These are phyloP conservation scores for Exephanes ischioxanthus DNA, from an alignment of 2,888 invertebrate genomes.

Conservation along the genomic window DNA sequence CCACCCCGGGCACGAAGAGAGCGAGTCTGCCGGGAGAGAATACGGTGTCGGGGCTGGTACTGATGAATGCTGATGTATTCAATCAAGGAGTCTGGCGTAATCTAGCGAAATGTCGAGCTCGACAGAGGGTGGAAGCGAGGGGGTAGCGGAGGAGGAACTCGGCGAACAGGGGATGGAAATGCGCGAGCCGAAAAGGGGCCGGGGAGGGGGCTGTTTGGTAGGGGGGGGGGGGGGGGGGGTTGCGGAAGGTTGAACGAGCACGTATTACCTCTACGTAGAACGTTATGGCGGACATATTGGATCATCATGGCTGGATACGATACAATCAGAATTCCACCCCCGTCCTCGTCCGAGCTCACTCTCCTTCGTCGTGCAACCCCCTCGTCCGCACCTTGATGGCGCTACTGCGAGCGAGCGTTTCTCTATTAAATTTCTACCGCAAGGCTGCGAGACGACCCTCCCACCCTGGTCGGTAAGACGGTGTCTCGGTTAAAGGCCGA, in stretches of 20 bases:
- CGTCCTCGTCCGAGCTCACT: slow-evolving; percentile 65
- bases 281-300: slow-evolving; percentile 79
- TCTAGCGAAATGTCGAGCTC: slow-evolving; percentile 77
- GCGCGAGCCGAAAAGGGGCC: slow-evolving; percentile 32
- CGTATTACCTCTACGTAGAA: slow-evolving; percentile 72
- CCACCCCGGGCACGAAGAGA: slow-evolving; percentile 42
- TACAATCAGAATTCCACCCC: slow-evolving; percentile 80
- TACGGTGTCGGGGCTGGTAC: slow-evolving; percentile 63
- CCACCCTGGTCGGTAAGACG: slow-evolving; percentile 70
- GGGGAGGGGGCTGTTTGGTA: too few relatives aligned
- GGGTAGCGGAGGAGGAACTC: slow-evolving; percentile 34
- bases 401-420: slow-evolving; percentile 70
- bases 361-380: slow-evolving; percentile 39
- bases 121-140: slow-evolving; percentile 46
- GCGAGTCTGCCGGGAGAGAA: slow-evolving; percentile 45
- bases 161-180: slow-evolving; percentile 25
- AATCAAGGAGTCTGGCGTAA: slow-evolving; percentile 78
- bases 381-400: slow-evolving; percentile 48
- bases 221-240: slow-evolving; percentile 12
- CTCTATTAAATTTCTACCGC: slow-evolving; percentile 79
- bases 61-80: slow-evolving; percentile 79
- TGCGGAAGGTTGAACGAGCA: slow-evolving; percentile 67
- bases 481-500: slow-evolving; percentile 41
- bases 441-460: slow-evolving; percentile 68
- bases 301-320: slow-evolving; percentile 79